Evolutionary conservation across 1,140 invertebrate genomes (phyloP), one percentile per base, ranked within the genome.

Genomic region (Macrobrachium nipponense): DNA sequence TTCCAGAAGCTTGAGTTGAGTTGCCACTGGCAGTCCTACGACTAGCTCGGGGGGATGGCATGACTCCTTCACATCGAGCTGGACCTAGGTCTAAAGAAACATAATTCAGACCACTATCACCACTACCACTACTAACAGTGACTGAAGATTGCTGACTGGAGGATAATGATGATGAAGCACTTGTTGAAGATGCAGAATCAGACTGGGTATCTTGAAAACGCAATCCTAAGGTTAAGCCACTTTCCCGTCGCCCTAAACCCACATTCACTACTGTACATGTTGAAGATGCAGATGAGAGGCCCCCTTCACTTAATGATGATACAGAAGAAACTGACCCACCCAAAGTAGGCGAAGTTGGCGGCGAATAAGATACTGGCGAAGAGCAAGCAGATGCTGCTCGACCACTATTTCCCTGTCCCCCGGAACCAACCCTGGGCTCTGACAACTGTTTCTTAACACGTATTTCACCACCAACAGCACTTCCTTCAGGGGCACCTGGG

Each of bases 241-340:
- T 44, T 18, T 87, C 85, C 43, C 85, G 70, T 44, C 79, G 70
- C 18, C 44, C 79, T n/a, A 82, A 70, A 73, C 88, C 88, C 75
- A 89, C 82, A 61, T 89, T 89, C 64, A 89, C 86, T 61, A 89
- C 88, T 59, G 88, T 89, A 78, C 88, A 89, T 14, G 88, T 89
- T 27, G 88, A 89, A 6, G 88, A 89, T 43, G 88, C 88, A 18
- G 88, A 89, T 43, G 88, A 89, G 23, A 89, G 75, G 18, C 86
- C 88, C 78, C 88, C 86, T 70, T 89, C 88, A 83, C 88, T 89
- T 61, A 89, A 72, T 20, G 88, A 89, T 10, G 88, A 89, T 73
- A 87, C 86, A 60, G 88, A 89, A 20, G 88, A 89, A 51, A 88
- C 82, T 27, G 88, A 87, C 17, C 86, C 86, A 43, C 85, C 72